phyloP scores from a whole-genome alignment of 2,113 vertebrate species.

The Amazona guildingii region DNA sequence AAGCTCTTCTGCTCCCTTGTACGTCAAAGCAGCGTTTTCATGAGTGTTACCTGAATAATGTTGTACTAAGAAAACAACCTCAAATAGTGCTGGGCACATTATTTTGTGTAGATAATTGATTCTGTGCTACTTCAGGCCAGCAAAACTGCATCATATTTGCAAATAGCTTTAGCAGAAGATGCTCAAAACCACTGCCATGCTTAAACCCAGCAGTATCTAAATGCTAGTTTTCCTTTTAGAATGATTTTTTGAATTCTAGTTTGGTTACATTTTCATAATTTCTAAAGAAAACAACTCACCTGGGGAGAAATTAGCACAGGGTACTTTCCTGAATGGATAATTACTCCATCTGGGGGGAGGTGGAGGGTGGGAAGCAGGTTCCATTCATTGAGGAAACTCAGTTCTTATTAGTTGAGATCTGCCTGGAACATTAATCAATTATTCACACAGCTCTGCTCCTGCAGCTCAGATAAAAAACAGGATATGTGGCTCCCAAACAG shows the following conservation, averaged over 20 bases:
- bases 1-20: not conserved
- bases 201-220: not conserved
- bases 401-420: slow-evolving; percentile 18
- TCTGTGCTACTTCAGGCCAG: not conserved
- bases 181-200: not conserved
- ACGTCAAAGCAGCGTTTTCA: not conserved
- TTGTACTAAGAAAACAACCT: not conserved
- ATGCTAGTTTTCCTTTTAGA: not conserved
- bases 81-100: not conserved
- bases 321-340: not conserved
- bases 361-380: not conserved
- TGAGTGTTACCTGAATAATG: not conserved
- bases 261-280: not conserved
- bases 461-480: not conserved
- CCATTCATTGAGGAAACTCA: not conserved
- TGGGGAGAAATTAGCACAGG: not conserved
- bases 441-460: not conserved
- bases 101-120: not conserved
- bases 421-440: not conserved
- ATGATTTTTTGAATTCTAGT: not conserved
- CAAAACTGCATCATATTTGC: not conserved
- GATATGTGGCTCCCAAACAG: not conserved
- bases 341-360: not conserved
- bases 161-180: not conserved
- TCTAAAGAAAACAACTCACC: not conserved